Base-by-base conservation (phyloP, 2,888 invertebrate species). In the Torymus auratus region DNA sequence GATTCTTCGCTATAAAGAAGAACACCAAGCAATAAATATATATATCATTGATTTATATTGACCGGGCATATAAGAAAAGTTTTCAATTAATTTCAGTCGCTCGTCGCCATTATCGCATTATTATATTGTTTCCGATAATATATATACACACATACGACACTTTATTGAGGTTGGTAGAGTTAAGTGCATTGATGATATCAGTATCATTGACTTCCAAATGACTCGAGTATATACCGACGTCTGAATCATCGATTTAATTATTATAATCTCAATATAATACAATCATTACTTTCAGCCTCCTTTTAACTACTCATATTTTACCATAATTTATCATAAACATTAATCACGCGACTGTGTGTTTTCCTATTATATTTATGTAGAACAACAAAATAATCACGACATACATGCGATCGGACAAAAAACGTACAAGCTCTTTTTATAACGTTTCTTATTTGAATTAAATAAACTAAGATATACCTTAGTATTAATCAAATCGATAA, bases 211-310 rank as follows among this genome's bases (percentile, higher is more conserved):
- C 71, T 78, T 64, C 77, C 77, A 78, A 78, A 78, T 78, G 70
- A 65, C 58, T 64, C 58, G n/a, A 23, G 68, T 7, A n/a, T n/a
- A n/a, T n/a, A n/a, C 12, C 11, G 13, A 28, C 20, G 17, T 23
- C 77, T 78, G 77, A 78, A 52, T 78, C 77, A 78, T 71, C 64
- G 77, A 78, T 78, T 78, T 78, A 71, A 78, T 78, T 78, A 71
- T 71, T 71, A 56, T 23, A 65, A 64, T 78, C 41, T 41, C 41
- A 41, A 41, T 62, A 17, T 64, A 50, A 71, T 64, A 62, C 20
- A 17, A 55, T 1, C 41, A 53, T 62, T 52, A 56, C 62, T 77
- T 72, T 61, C 53, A 68, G 41, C 55, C 56, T 73, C 28, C 60
- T 73, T 62, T 61, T 53, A 55, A 71, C 60, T 60, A 60, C 58